Evolutionary conservation across 2,113 vertebrate species (phyloP).

Genomic region (Burhinus oedicnemus): DNA sequence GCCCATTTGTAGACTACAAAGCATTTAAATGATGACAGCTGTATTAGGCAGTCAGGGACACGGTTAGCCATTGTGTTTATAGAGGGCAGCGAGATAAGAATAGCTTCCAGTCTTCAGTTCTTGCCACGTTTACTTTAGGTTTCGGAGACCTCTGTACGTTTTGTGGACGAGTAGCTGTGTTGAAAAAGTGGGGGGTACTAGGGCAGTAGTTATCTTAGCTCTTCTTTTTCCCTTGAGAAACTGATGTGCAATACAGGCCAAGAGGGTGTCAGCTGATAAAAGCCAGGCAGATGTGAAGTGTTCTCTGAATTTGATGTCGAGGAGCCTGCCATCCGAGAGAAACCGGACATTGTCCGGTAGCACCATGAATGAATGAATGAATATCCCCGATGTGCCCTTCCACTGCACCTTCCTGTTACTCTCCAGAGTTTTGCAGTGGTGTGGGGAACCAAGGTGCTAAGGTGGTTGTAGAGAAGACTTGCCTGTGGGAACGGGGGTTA

Average conservation of each 20-base stretch:
- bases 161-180: conserved; percentile 6
- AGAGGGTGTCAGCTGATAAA: conserved; percentile 46
- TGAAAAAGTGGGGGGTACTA: neutral
- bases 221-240: conserved; percentile 52
- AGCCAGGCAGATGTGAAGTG: conserved; percentile 10
- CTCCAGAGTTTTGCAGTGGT: neutral
- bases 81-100: neutral
- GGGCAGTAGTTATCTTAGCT: conserved; percentile 2
- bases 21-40: conserved; percentile 10
- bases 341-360: neutral
- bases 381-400: neutral
- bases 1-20: conserved; percentile 9
- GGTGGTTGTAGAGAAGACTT: neutral
- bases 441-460: neutral
- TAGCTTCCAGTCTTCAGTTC: neutral
- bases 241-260: neutral
- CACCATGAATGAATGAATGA: neutral
- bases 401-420: neutral
- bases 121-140: neutral
- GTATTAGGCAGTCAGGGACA: neutral
- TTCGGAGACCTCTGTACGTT: neutral
- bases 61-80: neutral
- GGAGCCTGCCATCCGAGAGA: neutral
- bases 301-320: neutral
- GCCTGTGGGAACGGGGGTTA: neutral